These are phyloP conservation scores for Eupithecia centaureata DNA, from an alignment of 2,888 invertebrate species.

Conservation along the genomic window DNA sequence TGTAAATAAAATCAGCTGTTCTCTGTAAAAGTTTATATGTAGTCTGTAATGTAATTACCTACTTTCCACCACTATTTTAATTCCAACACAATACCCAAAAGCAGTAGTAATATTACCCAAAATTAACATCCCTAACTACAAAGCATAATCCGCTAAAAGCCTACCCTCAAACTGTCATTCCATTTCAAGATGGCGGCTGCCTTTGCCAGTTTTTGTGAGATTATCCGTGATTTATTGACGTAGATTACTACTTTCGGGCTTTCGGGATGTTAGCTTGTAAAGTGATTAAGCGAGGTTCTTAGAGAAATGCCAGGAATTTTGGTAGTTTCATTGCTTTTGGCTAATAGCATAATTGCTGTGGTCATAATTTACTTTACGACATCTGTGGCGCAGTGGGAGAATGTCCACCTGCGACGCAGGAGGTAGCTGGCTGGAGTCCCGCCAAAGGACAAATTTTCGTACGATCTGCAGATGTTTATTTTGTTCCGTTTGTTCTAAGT, in stretches of 20 bases:
- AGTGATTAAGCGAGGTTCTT: not conserved
- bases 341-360: not conserved
- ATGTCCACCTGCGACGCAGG: too few relatives aligned
- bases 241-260: not conserved
- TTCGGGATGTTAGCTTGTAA: not conserved
- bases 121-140: slow-evolving; percentile 1
- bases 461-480: too few relatives aligned
- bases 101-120: not conserved
- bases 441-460: too few relatives aligned
- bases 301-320: not conserved
- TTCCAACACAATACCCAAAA: not conserved
- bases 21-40: too few relatives aligned
- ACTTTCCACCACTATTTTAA: not conserved
- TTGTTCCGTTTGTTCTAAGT: too few relatives aligned
- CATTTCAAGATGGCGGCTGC: slow-evolving; percentile 11
- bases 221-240: slow-evolving; percentile 9
- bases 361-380: too few relatives aligned
- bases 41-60: too few relatives aligned
- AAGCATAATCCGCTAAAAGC: slow-evolving; percentile 5
- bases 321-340: not conserved
- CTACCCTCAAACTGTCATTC: not conserved
- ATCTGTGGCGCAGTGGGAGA: too few relatives aligned
- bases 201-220: slow-evolving; percentile 4
- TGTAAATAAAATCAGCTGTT: not conserved
- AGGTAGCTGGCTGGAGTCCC: too few relatives aligned